Percentiles rank a stretch among this genome's conserved stretches.
phyloP scores from a whole-genome alignment of 2,888 invertebrate species.

The Andrena bicolor region DNA sequence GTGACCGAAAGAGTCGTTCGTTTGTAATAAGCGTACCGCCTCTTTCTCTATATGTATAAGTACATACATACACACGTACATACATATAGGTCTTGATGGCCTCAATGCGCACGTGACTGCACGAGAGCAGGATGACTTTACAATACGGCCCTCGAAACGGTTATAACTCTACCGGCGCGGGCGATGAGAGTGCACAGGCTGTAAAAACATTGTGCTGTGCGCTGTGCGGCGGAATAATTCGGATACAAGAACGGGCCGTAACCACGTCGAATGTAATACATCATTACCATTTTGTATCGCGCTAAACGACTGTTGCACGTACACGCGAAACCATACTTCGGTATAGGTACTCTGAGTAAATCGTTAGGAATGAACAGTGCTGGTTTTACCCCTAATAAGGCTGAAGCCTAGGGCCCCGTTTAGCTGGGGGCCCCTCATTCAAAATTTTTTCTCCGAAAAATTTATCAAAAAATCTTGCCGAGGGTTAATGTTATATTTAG shows the following conservation, averaged over 20 bases:
- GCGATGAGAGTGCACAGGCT: constrained; percentile 49
- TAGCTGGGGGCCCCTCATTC: too few species aligned
- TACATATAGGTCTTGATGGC: constrained; percentile 60
- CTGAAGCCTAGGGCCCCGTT: too few species aligned
- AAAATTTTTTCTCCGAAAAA: too few species aligned
- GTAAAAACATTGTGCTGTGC: constrained; percentile 54
- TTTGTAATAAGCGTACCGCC: constrained; percentile 79
- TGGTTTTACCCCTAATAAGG: too few species aligned
- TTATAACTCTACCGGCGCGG: constrained; percentile 43
- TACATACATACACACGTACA: too few species aligned
- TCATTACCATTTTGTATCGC: too few species aligned
- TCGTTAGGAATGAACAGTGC: too few species aligned
- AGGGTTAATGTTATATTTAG: too few species aligned
- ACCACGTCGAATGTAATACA: constrained; percentile 12
- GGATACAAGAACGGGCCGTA: constrained; percentile 26
- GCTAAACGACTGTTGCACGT: too few species aligned
- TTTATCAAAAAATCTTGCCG: too few species aligned
- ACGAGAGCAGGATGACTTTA: constrained; percentile 57
- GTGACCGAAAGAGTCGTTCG: constrained; percentile 75
- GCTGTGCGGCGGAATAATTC: constrained; percentile 22
- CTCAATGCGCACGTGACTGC: constrained; percentile 66
- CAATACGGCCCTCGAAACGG: constrained; percentile 59
- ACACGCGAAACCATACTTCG: too few species aligned
- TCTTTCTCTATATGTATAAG: constrained; percentile 81
- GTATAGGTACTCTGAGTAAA: too few species aligned